These are phyloP conservation scores for Thereuonema tuberculata DNA, from an alignment of 1,140 invertebrate species.

Conservation along the genomic window DNA sequence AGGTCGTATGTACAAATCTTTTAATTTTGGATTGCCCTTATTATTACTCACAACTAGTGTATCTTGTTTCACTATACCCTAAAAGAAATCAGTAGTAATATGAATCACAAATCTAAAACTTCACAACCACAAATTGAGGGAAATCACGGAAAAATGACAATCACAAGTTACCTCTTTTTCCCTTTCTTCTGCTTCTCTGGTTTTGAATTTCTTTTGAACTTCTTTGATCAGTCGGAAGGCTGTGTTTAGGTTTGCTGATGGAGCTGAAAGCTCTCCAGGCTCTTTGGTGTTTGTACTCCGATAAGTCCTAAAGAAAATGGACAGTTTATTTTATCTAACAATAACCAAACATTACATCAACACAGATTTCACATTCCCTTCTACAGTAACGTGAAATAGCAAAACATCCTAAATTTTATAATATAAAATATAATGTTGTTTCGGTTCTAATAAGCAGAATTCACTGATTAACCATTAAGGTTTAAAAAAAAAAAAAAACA, in stretches of 20 bases:
- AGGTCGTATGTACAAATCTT: conserved; percentile 95
- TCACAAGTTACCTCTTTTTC: conserved; percentile 61
- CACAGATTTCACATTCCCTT: neutral
- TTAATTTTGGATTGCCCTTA: conserved; percentile 96
- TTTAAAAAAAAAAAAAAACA: too few relatives aligned
- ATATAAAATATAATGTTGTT: too few relatives aligned
- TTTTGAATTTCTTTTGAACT: conserved; percentile 98
- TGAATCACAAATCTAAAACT: too few relatives aligned
- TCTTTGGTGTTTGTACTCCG: conserved; percentile 95
- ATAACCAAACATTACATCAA: neutral
- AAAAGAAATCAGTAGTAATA: conserved; percentile 14
- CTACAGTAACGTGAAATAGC: neutral
- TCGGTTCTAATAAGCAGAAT: too few relatives aligned
- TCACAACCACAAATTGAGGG: neutral
- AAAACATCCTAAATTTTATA: neutral
- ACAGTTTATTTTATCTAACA: conserved; percentile 1
- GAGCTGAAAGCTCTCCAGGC: conserved; percentile 86
- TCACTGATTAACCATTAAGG: too few relatives aligned
- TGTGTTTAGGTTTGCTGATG: conserved; percentile 90
- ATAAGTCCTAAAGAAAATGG: conserved; percentile 59
- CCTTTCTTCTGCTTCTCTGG: conserved; percentile 91
- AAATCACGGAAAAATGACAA: neutral
- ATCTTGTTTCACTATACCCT: conserved; percentile 90
- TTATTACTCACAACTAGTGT: conserved; percentile 87
- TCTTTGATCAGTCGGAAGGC: conserved; percentile 97